Conservation (phyloP, 2,797 vertebrate genomes). For the Myotis vivesi region DNA sequence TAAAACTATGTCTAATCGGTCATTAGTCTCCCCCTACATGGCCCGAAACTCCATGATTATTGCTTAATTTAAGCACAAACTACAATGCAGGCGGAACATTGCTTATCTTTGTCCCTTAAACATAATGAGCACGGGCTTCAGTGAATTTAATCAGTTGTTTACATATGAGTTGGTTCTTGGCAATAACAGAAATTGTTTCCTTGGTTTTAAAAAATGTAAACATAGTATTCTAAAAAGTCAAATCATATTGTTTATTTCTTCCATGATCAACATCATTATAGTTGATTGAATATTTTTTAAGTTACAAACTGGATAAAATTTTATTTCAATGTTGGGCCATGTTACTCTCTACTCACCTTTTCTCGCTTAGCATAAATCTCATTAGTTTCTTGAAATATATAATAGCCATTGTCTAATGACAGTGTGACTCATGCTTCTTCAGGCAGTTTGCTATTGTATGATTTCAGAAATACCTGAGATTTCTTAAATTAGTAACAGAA, state of each 20-base stretch:
- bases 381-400: constrained; percentile 26
- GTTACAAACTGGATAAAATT: constrained; percentile 23
- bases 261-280: neutral
- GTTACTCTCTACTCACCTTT: neutral
- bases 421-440: constrained; percentile 43
- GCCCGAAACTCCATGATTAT: constrained; percentile 74
- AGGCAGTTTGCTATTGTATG: constrained; percentile 76
- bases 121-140: constrained; percentile 74
- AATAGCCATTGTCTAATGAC: constrained; percentile 25
- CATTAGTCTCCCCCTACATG: constrained; percentile 80
- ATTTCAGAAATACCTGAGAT: constrained; percentile 80
- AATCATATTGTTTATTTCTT: neutral
- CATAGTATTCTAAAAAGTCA: neutral
- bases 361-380: constrained; percentile 37
- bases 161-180: constrained; percentile 74
- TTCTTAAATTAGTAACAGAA: constrained; percentile 84
- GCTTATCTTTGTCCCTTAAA: constrained; percentile 75
- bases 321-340: neutral
- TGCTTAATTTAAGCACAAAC: constrained; percentile 84
- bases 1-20: constrained; percentile 78
- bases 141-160: constrained; percentile 83
- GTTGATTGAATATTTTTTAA: neutral
- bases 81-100: constrained; percentile 64
- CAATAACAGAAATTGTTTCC: constrained; percentile 73
- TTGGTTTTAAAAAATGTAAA: constrained; percentile 44